phyloP scores from a whole-genome alignment of 2,888 invertebrate genomes.

The Octonoba sinensis region DNA sequence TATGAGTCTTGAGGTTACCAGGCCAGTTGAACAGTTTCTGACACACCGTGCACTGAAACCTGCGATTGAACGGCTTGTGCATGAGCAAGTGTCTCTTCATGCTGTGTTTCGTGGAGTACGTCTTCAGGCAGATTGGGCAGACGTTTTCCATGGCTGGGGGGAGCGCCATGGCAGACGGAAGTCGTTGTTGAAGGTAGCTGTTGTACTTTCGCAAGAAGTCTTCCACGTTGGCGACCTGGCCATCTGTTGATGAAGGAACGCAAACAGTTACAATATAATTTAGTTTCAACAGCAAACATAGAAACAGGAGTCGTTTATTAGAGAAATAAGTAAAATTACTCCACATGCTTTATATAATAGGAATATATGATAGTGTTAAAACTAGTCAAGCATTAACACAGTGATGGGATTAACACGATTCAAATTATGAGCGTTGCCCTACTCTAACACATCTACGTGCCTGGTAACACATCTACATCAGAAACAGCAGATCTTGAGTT shows the following conservation, averaged over 20 bases:
- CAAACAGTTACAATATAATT: background rate
- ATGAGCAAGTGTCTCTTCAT: conserved; percentile 65
- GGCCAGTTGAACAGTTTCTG: conserved; percentile 66
- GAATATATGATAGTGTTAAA: no score
- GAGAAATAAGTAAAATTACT: no score
- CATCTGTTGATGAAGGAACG: conserved; percentile 22
- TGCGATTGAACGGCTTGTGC: conserved; percentile 65
- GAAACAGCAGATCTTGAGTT: no score
- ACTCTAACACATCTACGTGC: no score
- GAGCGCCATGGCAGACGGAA: conserved; percentile 42
- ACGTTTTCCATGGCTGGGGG: conserved; percentile 63
- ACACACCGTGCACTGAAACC: conserved; percentile 61
- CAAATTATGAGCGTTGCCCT: no score
- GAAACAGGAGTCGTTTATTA: no score
- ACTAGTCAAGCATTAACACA: no score
- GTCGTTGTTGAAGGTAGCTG: conserved; percentile 54
- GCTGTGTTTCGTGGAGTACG: conserved; percentile 65
- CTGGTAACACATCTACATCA: no score
- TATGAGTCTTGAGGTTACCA: conserved; percentile 65
- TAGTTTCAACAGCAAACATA: no score
- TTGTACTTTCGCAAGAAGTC: conserved; percentile 60
- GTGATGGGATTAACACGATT: no score
- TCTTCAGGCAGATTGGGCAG: conserved; percentile 65
- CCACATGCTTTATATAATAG: no score
- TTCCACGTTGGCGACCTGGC: conserved; percentile 62